phyloP scores from a whole-genome alignment of 37 sponge, comb jelly and placozoan genomes.

The Crambe crambe region DNA sequence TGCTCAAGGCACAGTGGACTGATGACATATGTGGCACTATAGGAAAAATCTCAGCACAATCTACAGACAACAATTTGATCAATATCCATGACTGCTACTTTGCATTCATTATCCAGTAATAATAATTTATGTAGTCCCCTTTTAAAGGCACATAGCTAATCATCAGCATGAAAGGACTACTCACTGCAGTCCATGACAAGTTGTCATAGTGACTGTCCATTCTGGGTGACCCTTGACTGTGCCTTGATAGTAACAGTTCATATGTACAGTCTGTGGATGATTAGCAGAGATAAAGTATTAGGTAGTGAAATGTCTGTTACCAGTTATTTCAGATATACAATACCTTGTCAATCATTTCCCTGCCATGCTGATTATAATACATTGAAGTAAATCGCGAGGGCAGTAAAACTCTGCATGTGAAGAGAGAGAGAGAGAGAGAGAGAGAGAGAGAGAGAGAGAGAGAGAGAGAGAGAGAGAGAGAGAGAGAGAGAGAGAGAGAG shows the following conservation, averaged over 20 bases:
- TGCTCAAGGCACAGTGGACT: no score
- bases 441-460: no score
- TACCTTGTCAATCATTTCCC: conserved; percentile 25
- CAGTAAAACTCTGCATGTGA: conserved; percentile 12
- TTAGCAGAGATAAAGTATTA: background rate
- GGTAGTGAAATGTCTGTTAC: background rate
- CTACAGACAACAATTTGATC: no score
- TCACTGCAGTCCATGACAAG: conserved; percentile 61
- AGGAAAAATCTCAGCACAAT: no score
- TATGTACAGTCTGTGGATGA: conserved; percentile 17
- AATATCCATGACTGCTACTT: no score
- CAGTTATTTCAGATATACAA: background rate
- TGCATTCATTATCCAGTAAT: no score
- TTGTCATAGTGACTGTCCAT: conserved; percentile 49
- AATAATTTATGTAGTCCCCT: no score
- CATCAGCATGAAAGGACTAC: no score
- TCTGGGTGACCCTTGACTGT: conserved; percentile 49
- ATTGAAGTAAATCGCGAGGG: conserved; percentile 13
- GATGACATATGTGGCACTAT: no score
- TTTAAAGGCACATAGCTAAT: no score
- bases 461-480: no score
- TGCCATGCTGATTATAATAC: conserved; percentile 31
- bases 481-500: background rate
- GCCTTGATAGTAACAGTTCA: conserved; percentile 75
- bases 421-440: no score